Percentiles rank a stretch among this genome's conserved stretches.
phyloP scores from a whole-genome alignment of 2,888 invertebrate species.

The Pelosia muscerda region DNA sequence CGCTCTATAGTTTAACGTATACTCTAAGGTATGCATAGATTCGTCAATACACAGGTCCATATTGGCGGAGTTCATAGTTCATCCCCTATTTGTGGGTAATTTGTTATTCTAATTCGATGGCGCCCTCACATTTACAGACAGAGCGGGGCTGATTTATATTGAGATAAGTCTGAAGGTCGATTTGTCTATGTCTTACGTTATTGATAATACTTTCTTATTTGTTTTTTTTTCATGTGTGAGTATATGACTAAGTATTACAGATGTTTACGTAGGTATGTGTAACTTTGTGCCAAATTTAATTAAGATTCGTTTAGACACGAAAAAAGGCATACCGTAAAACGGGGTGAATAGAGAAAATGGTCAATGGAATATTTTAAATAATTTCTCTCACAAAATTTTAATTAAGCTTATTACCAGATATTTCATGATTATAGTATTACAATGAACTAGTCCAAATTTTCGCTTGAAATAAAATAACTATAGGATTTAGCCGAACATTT shows the following conservation, averaged over 20 bases:
- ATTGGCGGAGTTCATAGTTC: slow-evolving; percentile 43
- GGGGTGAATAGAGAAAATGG: no score
- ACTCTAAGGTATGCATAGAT: no score
- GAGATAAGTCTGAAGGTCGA: slow-evolving; percentile 47
- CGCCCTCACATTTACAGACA: slow-evolving; percentile 44
- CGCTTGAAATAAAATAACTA: no score
- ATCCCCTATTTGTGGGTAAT: slow-evolving; percentile 45
- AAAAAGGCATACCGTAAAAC: no score
- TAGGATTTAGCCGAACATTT: no score
- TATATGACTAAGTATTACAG: not conserved
- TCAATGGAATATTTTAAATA: no score
- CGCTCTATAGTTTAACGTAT: no score
- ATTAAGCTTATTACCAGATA: no score
- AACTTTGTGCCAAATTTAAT: not conserved
- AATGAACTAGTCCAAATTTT: no score
- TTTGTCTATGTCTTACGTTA: slow-evolving; percentile 46
- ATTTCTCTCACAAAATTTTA: no score
- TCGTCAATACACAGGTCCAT: slow-evolving; percentile 22
- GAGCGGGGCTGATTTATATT: slow-evolving; percentile 51
- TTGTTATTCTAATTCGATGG: slow-evolving; percentile 52
- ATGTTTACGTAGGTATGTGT: not conserved
- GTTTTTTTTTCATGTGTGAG: slow-evolving; percentile 23
- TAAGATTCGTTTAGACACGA: no score
- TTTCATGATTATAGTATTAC: no score
- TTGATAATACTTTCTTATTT: slow-evolving; percentile 46